Evolutionary conservation across 2,113 vertebrate genomes (phyloP).

Genomic region (Gallinago paraguaiae): DNA sequence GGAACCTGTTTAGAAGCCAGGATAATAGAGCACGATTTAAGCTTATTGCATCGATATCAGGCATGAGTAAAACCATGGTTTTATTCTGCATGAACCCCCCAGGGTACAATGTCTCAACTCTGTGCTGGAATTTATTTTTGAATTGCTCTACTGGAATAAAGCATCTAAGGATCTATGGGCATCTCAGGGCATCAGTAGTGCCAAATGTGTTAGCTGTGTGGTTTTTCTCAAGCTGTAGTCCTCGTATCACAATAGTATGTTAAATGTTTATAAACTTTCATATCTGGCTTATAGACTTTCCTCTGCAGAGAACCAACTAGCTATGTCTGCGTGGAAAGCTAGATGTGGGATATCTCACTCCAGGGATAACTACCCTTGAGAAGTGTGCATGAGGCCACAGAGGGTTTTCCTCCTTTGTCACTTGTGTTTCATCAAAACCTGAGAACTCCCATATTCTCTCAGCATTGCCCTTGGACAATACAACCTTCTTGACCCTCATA

Average conservation of each 20-base stretch:
- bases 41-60: neutral
- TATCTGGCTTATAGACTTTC: neutral
- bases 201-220: neutral
- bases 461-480: neutral
- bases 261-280: neutral
- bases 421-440: neutral
- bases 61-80: neutral
- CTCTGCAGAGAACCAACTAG: neutral
- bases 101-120: neutral
- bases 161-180: neutral
- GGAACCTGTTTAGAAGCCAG: neutral
- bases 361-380: neutral
- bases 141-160: neutral
- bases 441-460: neutral
- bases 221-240: neutral
- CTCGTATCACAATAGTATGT: neutral
- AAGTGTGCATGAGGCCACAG: neutral
- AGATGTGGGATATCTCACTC: neutral
- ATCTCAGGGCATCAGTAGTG: neutral
- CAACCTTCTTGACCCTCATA: neutral
- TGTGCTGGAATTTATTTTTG: neutral
- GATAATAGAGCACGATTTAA: neutral
- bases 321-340: neutral
- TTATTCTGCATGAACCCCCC: accelerated
- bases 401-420: neutral